Base-by-base conservation (phyloP, 2,888 invertebrate species). In the Myopa tessellatipennis region DNA sequence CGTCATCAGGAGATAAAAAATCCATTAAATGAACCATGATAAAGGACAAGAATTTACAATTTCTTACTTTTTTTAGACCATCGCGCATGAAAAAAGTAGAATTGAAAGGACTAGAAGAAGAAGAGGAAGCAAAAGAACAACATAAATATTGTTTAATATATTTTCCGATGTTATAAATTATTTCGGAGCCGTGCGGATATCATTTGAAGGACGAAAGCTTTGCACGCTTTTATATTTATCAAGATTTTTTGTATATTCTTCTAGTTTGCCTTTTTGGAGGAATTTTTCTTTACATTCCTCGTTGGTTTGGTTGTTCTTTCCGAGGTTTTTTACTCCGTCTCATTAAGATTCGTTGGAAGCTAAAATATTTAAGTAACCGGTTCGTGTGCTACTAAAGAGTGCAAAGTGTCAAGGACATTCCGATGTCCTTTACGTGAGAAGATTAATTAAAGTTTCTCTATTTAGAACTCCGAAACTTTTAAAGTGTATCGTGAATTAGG, bases 21-120 rank as follows among this genome's bases (percentile, higher is more conserved):
- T 85, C 85, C 85, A 85, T 85, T 85, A 85, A 85, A 85, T 85
- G 83, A 83, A 84, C 82, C 82, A 83, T 82, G 84, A 85, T 85
- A 85, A 85, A 68, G 36, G 45, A 40, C 58, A 60, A 78, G 82
- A 83, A 80, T 80, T 77, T 77, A 68, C 40, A 65, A 18, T 38
- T 69, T 36, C 55, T 69, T 75, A 34, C 34, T 68, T 65, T 68
- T 36, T 34, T 55, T 38, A 40, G 16, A 34, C 10, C 5, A 8
- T 26, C 61, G n/a, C n/a, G n/a, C n/a, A 5, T 18, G 61, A 61
- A 10, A 58, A 58, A 40, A 67, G 5, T n/a, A 45, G 36, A 67
- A 36, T 14, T 12, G 6, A 55, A 65, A 50, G 14, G 38, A 18
- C 10, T 12, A 63, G 26, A 50, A 52, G n/a, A 4, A 36, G 38